Percentiles rank a stretch among this genome's conserved stretches.
Conservation (phyloP, 2,797 vertebrate species). For the Poeciliopsis infans region DNA sequence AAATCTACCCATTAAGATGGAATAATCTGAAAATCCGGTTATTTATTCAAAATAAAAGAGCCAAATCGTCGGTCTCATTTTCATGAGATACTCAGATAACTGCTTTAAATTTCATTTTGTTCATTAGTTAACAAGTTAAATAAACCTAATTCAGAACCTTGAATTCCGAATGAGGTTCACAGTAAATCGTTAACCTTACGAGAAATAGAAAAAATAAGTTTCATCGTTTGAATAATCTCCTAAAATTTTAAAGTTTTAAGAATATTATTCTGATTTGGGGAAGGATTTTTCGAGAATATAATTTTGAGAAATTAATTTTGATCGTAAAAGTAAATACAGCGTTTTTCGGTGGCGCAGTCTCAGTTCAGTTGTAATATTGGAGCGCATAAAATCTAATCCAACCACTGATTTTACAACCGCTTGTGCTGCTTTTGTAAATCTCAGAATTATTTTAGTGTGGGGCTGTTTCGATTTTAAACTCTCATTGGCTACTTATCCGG, state of each 20-base stretch:
- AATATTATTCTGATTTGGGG: background rate
- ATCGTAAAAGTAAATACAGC: background rate
- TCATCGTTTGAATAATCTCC: background rate
- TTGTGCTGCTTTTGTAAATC: background rate
- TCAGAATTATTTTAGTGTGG: background rate
- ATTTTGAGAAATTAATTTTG: background rate
- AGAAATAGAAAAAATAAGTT: background rate
- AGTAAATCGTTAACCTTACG: background rate
- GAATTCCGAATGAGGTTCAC: background rate
- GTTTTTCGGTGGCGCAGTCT: too few species aligned
- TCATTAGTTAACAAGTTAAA: background rate
- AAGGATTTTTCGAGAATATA: background rate
- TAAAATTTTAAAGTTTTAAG: background rate
- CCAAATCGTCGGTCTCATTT: too few species aligned
- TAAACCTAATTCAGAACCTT: background rate
- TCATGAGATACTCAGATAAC: background rate
- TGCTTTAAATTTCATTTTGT: background rate
- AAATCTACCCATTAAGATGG: background rate
- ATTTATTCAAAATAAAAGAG: too few species aligned
- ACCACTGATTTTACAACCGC: background rate
- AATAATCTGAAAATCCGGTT: background rate
- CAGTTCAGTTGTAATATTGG: background rate
- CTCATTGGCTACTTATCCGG: background rate
- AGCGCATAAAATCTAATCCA: background rate
- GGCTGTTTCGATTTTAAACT: constrained; percentile 4